Conservation (phyloP, 2,888 invertebrate species). For the Leptodirus hochenwartii region DNA sequence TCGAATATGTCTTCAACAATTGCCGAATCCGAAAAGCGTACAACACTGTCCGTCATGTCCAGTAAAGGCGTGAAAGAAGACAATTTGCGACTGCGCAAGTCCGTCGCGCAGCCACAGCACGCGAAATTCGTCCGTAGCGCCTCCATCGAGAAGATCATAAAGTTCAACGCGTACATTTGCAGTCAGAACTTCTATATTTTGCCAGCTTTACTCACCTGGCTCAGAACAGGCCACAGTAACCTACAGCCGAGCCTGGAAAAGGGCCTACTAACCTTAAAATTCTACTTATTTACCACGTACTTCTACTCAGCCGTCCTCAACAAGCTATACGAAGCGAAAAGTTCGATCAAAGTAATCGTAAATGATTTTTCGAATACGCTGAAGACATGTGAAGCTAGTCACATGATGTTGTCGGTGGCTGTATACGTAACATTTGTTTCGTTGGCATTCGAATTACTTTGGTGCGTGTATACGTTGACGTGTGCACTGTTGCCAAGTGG, state of each 20-base stretch:
- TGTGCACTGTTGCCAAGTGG: slow-evolving; percentile 16
- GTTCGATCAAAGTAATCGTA: neutral
- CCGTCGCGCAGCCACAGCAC: no score
- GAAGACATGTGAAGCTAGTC: no score
- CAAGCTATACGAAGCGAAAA: neutral
- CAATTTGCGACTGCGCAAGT: no score
- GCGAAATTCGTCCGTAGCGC: slow-evolving; percentile 18
- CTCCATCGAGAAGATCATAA: slow-evolving; percentile 21
- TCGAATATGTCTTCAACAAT: no score
- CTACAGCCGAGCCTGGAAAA: slow-evolving; percentile 18
- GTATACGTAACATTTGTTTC: slow-evolving; percentile 16
- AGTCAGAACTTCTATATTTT: slow-evolving; percentile 22
- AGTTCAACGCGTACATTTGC: slow-evolving; percentile 23
- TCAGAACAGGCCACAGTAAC: slow-evolving; percentile 20
- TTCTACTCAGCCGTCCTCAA: slow-evolving; percentile 10
- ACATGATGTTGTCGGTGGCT: no score
- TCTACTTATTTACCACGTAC: slow-evolving; percentile 15
- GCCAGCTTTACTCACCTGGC: slow-evolving; percentile 20
- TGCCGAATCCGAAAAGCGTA: no score
- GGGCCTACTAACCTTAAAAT: slow-evolving; percentile 17
- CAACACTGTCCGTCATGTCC: no score
- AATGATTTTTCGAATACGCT: no score
- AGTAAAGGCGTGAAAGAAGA: no score
- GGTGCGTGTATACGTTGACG: slow-evolving; percentile 17
- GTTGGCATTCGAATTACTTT: slow-evolving; percentile 15